Evolutionary conservation across 2,113 vertebrate genomes (phyloP), one percentile per base, ranked within the genome.

Genomic region (Mobula hypostoma): DNA sequence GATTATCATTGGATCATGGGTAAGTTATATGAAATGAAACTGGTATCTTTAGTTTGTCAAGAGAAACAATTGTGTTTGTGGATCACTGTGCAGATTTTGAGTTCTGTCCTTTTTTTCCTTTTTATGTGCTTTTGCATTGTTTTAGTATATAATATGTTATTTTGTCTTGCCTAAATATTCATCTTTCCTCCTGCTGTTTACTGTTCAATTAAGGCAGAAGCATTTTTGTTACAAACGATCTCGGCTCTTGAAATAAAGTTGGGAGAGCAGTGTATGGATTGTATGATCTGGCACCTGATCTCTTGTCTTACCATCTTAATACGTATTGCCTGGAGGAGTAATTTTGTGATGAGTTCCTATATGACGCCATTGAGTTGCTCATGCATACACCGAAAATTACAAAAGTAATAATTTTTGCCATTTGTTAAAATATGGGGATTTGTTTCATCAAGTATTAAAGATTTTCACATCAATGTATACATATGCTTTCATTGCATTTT

Each of bases 331-430:
- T 56, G 58, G 24, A 61, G 56, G 58, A 29, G 12, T 61, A 63
- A 61, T 24, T n/a, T 61, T 11, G 14, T 3, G 11, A 11, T 9
- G 0, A 87, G 9, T 87, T 87, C 61, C 83, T 48, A 87, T 8
- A 87, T 87, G 48, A 61, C 56, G n/a, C 24, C 56, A 56, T 36
- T 82, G 48, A 85, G 82, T 27, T 85, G 21, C 27, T 58, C 82
- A 85, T 56, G 21, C 27, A n/a, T 87, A 56, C 83, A 87, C 29
- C 14, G 56, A 87, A 87, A 63, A 29, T 87, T 63, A 61, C 56
- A 27, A 87, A 87, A 61, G 83, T 24, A 61, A 87, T 87, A 61
- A 87, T 87, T 87, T 58, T 87, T 48, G 56, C 56, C 56, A 87
- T 87, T 27, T 87, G 27, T 87, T 87, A n/a, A 87, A 29, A 87